Evolutionary conservation across 2,797 vertebrate genomes (phyloP).

Genomic region (Arctocebus calabarensis): DNA sequence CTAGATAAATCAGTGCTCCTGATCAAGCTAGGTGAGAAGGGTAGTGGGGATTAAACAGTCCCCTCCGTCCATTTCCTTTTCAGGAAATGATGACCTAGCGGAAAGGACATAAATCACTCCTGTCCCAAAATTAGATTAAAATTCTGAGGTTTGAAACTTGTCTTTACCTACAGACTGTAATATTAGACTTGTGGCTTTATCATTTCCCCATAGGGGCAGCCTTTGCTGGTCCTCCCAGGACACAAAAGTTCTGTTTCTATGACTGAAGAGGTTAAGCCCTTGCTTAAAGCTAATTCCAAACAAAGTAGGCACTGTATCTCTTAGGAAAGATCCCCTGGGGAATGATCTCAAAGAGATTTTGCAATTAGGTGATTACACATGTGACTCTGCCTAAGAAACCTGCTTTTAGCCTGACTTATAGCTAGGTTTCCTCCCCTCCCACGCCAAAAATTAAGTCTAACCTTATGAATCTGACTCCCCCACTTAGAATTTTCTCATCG

Average conservation of each 20-base stretch:
- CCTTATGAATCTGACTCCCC: neutral
- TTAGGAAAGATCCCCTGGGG: neutral
- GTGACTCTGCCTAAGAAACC: neutral
- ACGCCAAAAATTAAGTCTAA: neutral
- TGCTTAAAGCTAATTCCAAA: neutral
- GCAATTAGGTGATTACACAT: neutral
- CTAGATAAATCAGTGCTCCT: conserved; percentile 65
- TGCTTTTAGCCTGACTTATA: neutral
- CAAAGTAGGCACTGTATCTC: neutral
- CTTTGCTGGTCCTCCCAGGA: neutral
- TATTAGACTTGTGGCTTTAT: neutral
- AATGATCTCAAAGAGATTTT: neutral
- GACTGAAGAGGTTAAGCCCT: neutral
- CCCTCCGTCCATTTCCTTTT: conserved; percentile 18
- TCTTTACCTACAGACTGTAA: neutral
- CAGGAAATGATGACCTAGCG: conserved; percentile 44
- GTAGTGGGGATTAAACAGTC: neutral
- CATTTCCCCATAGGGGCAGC: neutral
- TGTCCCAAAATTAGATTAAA: conserved; percentile 61
- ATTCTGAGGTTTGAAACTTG: conserved; percentile 38
- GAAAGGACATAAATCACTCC: conserved; percentile 39
- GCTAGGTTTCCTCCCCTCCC: neutral
- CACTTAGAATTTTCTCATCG: neutral
- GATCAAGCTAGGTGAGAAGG: conserved; percentile 6
- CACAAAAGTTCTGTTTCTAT: neutral